Percentiles rank a stretch among this genome's conserved stretches.
phyloP scores from a whole-genome alignment of 2,888 invertebrate genomes.

The Caprella mutica region DNA sequence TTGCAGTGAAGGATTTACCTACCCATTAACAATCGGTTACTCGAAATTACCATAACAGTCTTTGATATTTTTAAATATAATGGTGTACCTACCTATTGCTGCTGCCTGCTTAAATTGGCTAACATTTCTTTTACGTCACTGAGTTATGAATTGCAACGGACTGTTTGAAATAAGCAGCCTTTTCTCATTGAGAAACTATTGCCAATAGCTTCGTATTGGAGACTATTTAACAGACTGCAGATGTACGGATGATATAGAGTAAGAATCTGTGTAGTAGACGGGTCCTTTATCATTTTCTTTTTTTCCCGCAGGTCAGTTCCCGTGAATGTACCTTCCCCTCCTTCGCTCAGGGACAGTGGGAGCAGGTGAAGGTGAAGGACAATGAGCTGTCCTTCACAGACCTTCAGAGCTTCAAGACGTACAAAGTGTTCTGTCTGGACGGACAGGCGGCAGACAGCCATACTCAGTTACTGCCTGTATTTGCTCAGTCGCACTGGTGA shows the following conservation, averaged over 20 bases:
- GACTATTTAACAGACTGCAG: conserved; percentile 1
- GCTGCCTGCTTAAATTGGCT: too few species aligned
- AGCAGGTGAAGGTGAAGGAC: conserved; percentile 46
- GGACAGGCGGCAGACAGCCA: conserved; percentile 38
- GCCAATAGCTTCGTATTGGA: neutral
- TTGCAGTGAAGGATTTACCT: too few species aligned
- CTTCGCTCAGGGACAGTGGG: conserved; percentile 54
- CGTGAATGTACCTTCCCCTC: conserved; percentile 46
- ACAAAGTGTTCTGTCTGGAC: conserved; percentile 46
- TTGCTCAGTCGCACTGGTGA: conserved; percentile 48
- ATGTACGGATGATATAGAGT: conserved; percentile 21
- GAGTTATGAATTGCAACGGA: too few species aligned
- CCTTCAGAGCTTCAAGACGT: conserved; percentile 46
- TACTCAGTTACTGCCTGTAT: conserved; percentile 44
- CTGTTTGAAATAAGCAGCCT: too few species aligned
- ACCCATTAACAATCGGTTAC: too few species aligned
- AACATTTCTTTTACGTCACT: too few species aligned
- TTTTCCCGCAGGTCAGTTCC: conserved; percentile 24
- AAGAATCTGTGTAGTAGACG: neutral
- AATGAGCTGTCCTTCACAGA: conserved; percentile 46
- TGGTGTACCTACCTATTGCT: too few species aligned
- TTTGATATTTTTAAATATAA: too few species aligned
- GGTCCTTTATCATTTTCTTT: neutral
- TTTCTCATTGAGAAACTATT: too few species aligned
- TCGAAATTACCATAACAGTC: too few species aligned